phyloP scores from a whole-genome alignment of 37 sponge, comb jelly and placozoan genomes.

The Geodia barretti region DNA sequence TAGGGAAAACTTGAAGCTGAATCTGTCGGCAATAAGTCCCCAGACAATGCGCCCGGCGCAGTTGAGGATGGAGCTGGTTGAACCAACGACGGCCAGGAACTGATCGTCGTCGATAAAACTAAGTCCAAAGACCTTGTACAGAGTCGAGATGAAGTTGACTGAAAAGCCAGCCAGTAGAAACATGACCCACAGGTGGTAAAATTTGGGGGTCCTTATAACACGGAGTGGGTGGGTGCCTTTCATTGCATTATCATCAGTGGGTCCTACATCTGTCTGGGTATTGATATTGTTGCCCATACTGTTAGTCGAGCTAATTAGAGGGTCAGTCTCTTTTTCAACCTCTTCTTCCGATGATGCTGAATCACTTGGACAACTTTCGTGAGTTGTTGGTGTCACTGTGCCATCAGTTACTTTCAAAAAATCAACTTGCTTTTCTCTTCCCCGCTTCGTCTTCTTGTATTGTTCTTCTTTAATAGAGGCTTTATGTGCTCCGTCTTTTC shows the following conservation, averaged over 20 bases:
- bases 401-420: neutral
- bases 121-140: conserved; percentile 75
- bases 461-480: neutral
- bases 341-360: neutral
- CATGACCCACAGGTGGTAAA: conserved; percentile 82
- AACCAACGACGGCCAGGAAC: conserved; percentile 62
- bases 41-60: conserved; percentile 71
- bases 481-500: no score
- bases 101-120: conserved; percentile 59
- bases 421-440: neutral
- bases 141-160: conserved; percentile 44
- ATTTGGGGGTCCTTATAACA: conserved; percentile 54
- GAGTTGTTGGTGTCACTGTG: neutral
- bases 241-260: neutral
- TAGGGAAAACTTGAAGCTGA: conserved; percentile 57
- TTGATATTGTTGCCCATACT: neutral
- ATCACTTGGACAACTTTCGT: neutral
- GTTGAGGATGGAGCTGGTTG: conserved; percentile 62
- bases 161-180: conserved; percentile 58
- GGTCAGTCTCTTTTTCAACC: neutral
- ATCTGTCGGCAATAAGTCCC: conserved; percentile 68
- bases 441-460: no score
- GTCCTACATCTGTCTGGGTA: neutral
- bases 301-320: neutral
- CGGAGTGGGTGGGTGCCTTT: conserved; percentile 36